phyloP scores from a whole-genome alignment of 2,888 invertebrate genomes.

The Athetis lepigone region DNA sequence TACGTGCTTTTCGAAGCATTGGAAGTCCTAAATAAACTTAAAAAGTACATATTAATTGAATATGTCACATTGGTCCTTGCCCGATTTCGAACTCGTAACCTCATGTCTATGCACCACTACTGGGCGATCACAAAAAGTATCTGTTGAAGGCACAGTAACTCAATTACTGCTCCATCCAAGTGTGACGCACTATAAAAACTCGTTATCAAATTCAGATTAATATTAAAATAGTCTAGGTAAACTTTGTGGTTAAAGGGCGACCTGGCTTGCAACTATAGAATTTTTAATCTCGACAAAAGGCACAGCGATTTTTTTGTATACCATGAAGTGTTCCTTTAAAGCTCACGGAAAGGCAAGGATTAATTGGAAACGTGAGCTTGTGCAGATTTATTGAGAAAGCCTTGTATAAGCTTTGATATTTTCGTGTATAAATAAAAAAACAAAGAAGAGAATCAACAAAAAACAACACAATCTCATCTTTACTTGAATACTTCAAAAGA shows the following conservation, averaged over 20 bases:
- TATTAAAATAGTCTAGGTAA: constrained; percentile 49
- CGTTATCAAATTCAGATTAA: constrained; percentile 46
- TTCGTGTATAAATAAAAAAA: constrained; percentile 27
- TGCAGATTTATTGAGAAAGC: constrained; percentile 24
- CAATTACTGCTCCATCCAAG: constrained; percentile 18
- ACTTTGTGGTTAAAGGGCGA: constrained; percentile 43
- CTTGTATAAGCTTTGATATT: constrained; percentile 12
- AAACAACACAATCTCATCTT: constrained; percentile 23
- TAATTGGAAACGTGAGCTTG: constrained; percentile 63
- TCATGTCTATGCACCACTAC: no score
- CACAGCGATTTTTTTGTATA: constrained; percentile 50
- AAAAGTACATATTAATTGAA: no score
- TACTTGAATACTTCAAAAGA: constrained; percentile 31
- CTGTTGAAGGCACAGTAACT: constrained; percentile 15
- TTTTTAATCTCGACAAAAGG: constrained; percentile 71
- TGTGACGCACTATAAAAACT: constrained; percentile 23
- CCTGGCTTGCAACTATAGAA: constrained; percentile 44
- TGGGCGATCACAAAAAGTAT: no score
- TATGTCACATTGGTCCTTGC: no score
- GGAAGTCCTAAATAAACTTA: no score
- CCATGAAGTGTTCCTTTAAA: constrained; percentile 43
- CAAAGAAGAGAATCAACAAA: constrained; percentile 4
- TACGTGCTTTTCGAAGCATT: no score
- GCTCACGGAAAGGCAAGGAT: constrained; percentile 50
- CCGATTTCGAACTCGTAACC: no score